Percentiles rank a stretch among this genome's conserved stretches.
phyloP scores from a whole-genome alignment of 2,113 vertebrate genomes.

The Bubo bubo region DNA sequence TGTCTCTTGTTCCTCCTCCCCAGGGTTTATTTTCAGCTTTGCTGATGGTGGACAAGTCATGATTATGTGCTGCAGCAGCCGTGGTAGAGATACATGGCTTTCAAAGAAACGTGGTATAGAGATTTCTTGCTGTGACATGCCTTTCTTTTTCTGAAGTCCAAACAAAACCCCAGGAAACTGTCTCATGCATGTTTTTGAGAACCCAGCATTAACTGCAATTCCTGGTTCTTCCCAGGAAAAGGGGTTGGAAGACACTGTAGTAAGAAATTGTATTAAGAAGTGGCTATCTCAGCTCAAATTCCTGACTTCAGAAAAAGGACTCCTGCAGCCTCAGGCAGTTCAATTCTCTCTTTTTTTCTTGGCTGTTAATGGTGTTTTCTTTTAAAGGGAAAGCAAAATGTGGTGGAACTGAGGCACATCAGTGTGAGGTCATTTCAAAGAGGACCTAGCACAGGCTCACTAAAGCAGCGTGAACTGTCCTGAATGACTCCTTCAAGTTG shows the following conservation, averaged over 20 bases:
- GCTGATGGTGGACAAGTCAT: background rate
- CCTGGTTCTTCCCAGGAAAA: background rate
- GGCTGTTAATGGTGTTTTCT: background rate
- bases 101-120: background rate
- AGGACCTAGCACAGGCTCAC: background rate
- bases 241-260: background rate
- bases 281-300: background rate
- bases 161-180: background rate
- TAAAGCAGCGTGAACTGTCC: background rate
- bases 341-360: background rate
- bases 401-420: background rate
- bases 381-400: background rate
- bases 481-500: background rate
- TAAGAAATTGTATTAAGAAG: background rate
- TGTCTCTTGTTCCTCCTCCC: background rate
- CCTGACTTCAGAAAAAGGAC: background rate
- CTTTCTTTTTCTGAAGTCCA: background rate
- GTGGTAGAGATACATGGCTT: background rate
- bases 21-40: background rate
- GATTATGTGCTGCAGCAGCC: background rate
- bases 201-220: background rate
- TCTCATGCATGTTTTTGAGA: background rate
- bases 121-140: background rate
- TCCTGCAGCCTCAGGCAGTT: background rate
- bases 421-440: background rate